Base-by-base conservation (phyloP, 2,888 invertebrate genomes). In the Ramazzottius varieornatus region DNA sequence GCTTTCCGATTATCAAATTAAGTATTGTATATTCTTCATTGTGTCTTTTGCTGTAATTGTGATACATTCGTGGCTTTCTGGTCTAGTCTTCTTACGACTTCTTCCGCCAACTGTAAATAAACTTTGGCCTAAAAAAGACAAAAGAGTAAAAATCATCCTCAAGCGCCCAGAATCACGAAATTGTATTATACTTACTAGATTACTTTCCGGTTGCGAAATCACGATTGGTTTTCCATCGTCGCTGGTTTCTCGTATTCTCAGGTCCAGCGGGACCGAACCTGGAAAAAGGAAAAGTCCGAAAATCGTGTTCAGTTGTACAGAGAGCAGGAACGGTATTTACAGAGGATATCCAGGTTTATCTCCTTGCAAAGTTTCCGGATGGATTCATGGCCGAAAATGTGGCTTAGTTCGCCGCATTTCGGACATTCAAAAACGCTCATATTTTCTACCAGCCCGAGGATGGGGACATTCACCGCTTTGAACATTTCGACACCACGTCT, bases 391-490 rank as follows among this genome's bases (percentile, higher is more conserved):
- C 86, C 86, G 74, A 88, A 90, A 34, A 91, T 78, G 68, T 81
- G 80, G 68, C 87, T 82, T 67, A 81, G 79, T n/a, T 81, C 79
- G 32, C 83, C 81, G 74, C 91, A 93, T 33, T 84, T 82, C 0
- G 83, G 80, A 74, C 92, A 93, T 63, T 81, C 78, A 0, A 85
- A 82, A 66, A 82, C 81, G 1, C 85, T 84, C 92, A 93, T 93
- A 75, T 93, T 93, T 73, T 90, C 86, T 0, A 90, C 83, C 67
- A 92, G 74, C n/a, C 93, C 93, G 64, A 87, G 80, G 46, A 92
- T 81, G 0, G 88, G 88, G 4, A 89, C 82, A 68, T 83, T 81
- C 1, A 92, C 79, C 73, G 85, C 89, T 67, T 83, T 80, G 72
- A 89, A 88, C 91, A 94, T 91, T 70, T 83, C 83, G 0, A 86